phyloP scores from a whole-genome alignment of 2,797 vertebrate genomes.

The Crocidura indochinensis region DNA sequence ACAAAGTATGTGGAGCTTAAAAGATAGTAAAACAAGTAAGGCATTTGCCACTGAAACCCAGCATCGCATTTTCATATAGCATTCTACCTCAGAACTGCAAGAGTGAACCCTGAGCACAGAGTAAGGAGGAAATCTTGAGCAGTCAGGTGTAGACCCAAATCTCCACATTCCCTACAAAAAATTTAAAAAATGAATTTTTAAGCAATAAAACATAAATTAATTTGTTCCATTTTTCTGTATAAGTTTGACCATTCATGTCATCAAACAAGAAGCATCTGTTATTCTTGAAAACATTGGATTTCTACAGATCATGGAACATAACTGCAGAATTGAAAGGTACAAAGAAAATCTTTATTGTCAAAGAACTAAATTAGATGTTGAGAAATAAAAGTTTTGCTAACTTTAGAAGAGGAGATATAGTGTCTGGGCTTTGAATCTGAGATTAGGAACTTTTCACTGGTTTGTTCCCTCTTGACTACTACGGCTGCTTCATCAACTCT shows the following conservation, averaged over 20 bases:
- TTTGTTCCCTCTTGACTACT: neutral
- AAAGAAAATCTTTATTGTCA: neutral
- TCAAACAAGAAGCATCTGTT: neutral
- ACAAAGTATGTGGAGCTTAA: too few relatives aligned
- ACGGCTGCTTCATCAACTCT: neutral
- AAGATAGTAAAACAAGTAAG: too few relatives aligned
- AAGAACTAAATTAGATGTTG: slow-evolving; percentile 4
- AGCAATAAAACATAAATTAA: neutral
- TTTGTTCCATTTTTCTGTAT: neutral
- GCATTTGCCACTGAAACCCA: neutral
- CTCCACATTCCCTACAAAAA: too few relatives aligned
- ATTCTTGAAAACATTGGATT: neutral
- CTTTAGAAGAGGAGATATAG: neutral
- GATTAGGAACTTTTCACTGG: neutral
- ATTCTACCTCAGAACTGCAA: neutral
- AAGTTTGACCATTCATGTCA: neutral
- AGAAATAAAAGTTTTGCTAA: neutral
- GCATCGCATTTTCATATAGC: too few relatives aligned
- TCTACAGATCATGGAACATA: neutral
- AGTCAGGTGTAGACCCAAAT: too few relatives aligned
- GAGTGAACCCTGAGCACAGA: too few relatives aligned
- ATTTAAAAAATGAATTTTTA: too few relatives aligned
- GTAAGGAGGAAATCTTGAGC: too few relatives aligned
- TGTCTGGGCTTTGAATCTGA: neutral
- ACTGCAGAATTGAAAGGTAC: neutral